Conservation (phyloP, 2,797 vertebrate genomes). For the Molothrus ater region DNA sequence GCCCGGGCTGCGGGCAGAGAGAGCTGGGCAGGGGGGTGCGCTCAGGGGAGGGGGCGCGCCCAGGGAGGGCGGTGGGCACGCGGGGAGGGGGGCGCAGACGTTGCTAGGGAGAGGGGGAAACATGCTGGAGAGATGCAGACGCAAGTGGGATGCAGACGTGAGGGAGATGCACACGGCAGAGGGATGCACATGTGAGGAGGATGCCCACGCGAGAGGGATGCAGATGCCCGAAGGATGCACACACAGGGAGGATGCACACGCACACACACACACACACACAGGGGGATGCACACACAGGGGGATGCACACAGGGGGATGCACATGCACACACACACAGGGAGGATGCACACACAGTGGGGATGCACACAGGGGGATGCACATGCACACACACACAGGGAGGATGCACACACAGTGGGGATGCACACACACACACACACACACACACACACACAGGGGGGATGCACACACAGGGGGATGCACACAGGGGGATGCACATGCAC, state of each 20-base stretch:
- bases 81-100: not conserved
- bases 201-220: constrained; percentile 21
- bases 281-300: too few species aligned
- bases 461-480: not conserved
- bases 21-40: not conserved
- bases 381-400: not conserved
- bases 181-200: constrained; percentile 17
- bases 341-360: too few species aligned
- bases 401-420: not conserved
- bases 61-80: not conserved
- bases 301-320: not conserved
- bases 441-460: not conserved
- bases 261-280: too few species aligned
- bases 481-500: not conserved
- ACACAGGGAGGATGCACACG: not conserved
- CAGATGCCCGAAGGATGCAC: not conserved
- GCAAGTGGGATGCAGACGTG: not conserved
- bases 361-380: too few species aligned
- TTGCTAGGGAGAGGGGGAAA: not conserved
- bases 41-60: not conserved
- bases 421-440: too few species aligned
- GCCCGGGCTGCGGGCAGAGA: not conserved
- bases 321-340: too few species aligned
- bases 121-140: not conserved
- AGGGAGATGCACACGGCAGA: constrained; percentile 13